phyloP scores from a whole-genome alignment of 2,888 invertebrate genomes.

The Petrolisthes manimaculis region DNA sequence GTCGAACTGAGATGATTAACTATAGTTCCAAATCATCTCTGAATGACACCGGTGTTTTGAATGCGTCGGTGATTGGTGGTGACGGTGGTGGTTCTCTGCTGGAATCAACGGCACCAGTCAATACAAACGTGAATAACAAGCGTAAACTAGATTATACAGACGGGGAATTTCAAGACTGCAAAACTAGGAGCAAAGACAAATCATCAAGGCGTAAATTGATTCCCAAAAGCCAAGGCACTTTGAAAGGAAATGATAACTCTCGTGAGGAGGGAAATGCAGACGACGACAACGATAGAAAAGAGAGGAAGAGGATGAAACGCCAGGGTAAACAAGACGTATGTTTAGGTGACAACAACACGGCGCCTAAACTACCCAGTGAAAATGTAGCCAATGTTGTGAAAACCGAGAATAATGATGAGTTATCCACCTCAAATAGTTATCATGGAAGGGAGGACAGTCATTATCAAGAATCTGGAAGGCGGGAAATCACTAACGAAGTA shows the following conservation, averaged over 20 bases:
- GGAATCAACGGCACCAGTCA: not conserved
- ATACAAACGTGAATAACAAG: not conserved
- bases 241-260: not conserved
- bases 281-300: not conserved
- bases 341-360: not conserved
- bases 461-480: no score
- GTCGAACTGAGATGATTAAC: no score
- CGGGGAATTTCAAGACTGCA: not conserved
- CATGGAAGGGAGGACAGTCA: no score
- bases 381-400: not conserved
- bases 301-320: not conserved
- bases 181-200: not conserved
- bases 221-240: not conserved
- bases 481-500: no score
- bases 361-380: not conserved
- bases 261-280: not conserved
- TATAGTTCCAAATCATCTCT: no score
- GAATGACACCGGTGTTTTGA: no score
- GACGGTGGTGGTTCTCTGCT: not conserved
- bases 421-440: no score
- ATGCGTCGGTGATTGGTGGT: no score
- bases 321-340: not conserved
- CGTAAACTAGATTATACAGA: not conserved
- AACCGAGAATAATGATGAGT: no score
- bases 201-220: not conserved